Base-by-base conservation (phyloP, 2,113 vertebrate genomes). In the Passer montanus region DNA sequence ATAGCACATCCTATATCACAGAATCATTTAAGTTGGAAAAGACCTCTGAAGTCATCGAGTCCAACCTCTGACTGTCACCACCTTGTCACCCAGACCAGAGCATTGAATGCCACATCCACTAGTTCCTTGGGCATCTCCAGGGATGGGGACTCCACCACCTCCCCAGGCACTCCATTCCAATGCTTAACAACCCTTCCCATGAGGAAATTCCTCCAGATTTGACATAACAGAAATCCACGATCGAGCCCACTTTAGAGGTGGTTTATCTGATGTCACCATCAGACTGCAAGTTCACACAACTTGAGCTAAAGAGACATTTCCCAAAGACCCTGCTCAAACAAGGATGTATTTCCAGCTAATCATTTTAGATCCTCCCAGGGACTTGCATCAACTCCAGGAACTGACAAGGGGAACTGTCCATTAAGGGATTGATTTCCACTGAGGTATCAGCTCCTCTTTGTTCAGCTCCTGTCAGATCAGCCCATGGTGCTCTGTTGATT, bases 371-470 rank as follows among this genome's bases (percentile, higher is more conserved):
- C 55, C 46, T 89, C 23, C 52, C 72, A 70, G 47, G 83, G 64
- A 53, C n/a, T 43, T 33, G 7, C 46, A 62, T 33, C 60, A 79
- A 13, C n/a, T 82, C 53, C 24, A 43, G 58, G 63, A 68, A 59
- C 11, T 64, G 63, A 62, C 68, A 47, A 79, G 58, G 78, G 84
- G 83, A 85, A 10, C 39, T 90, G 70, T 78, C 87, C 79, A 74
- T 94, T 88, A 86, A 74, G 0, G 0, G 59, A 94, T 63, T 74
- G 87, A 95, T 96, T 96, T 93, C 90, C 93, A 86, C 30, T 83
- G 87, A 80, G 50, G 39, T 59, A 59, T 83, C 12, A 7, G 74
- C 75, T 3, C 4, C 46, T 74, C 53, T n/a, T 90, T 83, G 59
- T 73, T 75, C 92, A 43, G 0, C 55, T 87, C 4, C 55, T 92